Percentiles rank a stretch among this genome's conserved stretches.
These are phyloP conservation scores for Dinomys branickii DNA, from an alignment of 2,113 vertebrate genomes.

Conservation along the genomic window DNA sequence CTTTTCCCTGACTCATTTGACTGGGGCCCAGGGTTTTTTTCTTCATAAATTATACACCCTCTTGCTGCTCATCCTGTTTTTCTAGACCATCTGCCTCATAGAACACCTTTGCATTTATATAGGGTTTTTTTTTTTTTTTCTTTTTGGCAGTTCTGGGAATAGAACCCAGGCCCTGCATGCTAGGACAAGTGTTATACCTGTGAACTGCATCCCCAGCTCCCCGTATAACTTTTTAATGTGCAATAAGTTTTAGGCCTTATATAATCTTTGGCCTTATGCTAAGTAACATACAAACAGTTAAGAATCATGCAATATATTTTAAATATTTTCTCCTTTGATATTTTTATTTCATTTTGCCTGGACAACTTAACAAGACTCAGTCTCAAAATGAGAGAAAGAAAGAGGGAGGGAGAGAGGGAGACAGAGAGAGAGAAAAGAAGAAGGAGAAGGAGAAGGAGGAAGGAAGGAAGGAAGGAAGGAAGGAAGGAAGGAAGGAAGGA, in stretches of 20 bases:
- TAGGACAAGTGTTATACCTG: neutral
- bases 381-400: neutral
- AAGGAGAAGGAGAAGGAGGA: neutral
- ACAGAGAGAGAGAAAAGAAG: no score
- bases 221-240: neutral
- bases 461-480: no score
- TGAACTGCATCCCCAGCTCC: neutral
- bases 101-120: slow-evolving; percentile 9
- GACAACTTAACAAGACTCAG: neutral
- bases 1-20: neutral
- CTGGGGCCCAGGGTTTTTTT: neutral
- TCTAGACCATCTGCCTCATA: neutral
- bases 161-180: neutral
- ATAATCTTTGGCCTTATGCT: neutral
- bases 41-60: neutral
- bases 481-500: no score
- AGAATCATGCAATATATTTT: slow-evolving; percentile 3
- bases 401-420: neutral
- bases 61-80: neutral
- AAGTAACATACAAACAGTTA: neutral
- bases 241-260: slow-evolving; percentile 2
- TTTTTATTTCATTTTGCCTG: neutral
- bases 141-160: neutral
- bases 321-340: slow-evolving; percentile 27
- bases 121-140: neutral